Conservation (phyloP, 2,888 invertebrate species). For the Megamerina dolium region DNA sequence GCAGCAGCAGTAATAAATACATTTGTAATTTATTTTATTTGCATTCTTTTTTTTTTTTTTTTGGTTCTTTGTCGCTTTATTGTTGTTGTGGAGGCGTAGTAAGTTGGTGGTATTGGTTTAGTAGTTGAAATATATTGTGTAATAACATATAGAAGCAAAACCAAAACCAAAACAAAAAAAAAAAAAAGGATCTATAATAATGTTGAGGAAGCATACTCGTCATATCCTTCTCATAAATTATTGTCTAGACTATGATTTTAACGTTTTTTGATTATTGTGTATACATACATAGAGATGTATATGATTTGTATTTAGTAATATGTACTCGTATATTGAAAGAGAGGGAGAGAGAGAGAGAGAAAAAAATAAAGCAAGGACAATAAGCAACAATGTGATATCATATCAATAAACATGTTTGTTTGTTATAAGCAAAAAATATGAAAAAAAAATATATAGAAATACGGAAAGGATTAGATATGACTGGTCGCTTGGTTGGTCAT, state of each 20-base stretch:
- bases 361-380: neutral
- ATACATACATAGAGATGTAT: constrained; percentile 1
- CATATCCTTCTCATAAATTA: constrained; percentile 43
- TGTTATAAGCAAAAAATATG: neutral
- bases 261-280: constrained; percentile 46
- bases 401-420: constrained; percentile 2
- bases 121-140: no score
- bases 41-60: neutral
- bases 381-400: constrained; percentile 1
- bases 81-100: no score
- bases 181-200: constrained; percentile 11
- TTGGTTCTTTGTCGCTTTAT: constrained; percentile 2
- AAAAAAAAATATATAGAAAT: no score
- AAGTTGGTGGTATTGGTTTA: no score
- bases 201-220: constrained; percentile 13
- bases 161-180: constrained; percentile 1
- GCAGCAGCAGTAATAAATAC: neutral
- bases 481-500: no score
- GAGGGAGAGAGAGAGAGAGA: no score
- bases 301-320: constrained; percentile 13
- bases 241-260: constrained; percentile 49
- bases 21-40: neutral
- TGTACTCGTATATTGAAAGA: no score
- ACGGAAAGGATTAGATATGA: constrained; percentile 1
- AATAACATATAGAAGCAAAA: neutral